phyloP scores from a whole-genome alignment of 2,113 vertebrate species.

The Mionectes macconnelli region DNA sequence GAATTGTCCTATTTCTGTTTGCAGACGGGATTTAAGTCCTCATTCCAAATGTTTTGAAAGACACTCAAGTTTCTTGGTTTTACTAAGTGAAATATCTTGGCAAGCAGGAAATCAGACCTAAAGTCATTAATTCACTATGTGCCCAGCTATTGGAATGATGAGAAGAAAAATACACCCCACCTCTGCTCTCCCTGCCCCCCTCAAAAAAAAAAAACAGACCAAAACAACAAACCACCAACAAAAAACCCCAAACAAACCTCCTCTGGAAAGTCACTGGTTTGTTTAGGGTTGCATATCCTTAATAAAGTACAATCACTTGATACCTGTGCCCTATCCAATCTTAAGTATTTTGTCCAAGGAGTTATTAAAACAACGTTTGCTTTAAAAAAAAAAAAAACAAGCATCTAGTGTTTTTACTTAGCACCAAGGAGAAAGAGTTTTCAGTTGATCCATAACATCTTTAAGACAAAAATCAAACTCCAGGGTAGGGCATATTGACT shows the following conservation, averaged over 20 bases:
- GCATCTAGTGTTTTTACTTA: neutral
- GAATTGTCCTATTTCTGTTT: neutral
- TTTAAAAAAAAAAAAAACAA: neutral
- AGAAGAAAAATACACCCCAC: neutral
- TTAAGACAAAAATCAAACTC: neutral
- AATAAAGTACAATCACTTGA: neutral
- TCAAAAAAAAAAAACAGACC: neutral
- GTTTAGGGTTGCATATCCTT: neutral
- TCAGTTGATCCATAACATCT: neutral
- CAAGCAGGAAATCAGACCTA: neutral
- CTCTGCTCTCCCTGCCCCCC: fast-evolving
- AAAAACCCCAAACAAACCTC: neutral
- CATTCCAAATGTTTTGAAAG: neutral
- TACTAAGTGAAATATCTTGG: neutral
- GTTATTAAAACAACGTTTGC: neutral
- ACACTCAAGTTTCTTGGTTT: neutral
- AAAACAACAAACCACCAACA: neutral
- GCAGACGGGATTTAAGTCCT: neutral
- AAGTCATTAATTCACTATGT: neutral
- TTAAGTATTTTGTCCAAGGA: neutral
- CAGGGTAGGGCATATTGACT: neutral
- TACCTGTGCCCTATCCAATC: neutral
- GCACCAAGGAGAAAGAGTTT: neutral
- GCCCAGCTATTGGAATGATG: neutral
- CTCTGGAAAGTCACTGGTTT: neutral